Base-by-base conservation (phyloP, 2,113 vertebrate genomes). In the Limnothrissa miodon region DNA sequence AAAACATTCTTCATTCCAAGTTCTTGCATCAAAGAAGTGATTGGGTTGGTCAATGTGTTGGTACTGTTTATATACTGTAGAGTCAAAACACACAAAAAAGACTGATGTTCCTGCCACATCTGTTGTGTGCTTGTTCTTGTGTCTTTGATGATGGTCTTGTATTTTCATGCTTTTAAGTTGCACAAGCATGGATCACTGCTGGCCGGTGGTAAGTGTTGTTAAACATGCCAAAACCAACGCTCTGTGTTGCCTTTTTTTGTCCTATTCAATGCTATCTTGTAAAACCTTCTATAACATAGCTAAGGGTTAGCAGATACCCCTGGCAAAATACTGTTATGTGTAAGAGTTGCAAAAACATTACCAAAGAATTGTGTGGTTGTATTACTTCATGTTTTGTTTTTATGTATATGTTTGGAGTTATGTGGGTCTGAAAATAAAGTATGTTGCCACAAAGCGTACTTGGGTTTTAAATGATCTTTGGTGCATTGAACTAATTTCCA, bases 191-290 rank as follows among this genome's bases (percentile, higher is more conserved):
- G 84, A 19, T 89, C 82, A 83, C 92, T 93, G 93, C 91, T 86
- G 92, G 92, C 83, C 92, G 86, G 92, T 90, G 91, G 82, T 53
- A 46, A 39, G 81, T 44, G 39, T 4, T 81, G 80, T 56, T 83
- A 15, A 80, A 87, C 44, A 5, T 84, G 33, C 79, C 80, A 70
- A 81, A 87, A 84, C 23, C 51, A 15, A 78, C n/a, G 5, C 62
- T 62, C n/a, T 10, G 11, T 70, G 33, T 70, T 66, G 9, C 11
- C 29, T 8, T 59, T 66, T 66, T 9, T 66, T 13, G 29, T 70
- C 33, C 11, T 70, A 70, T 0, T 9, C 51, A 23, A 53, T 21
- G 23, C 51, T 1, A 23, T 0, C 51, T 53, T 23, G 21, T 23
- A 21, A 23, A 23, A 53, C 6, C 19, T 23, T 19, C 51, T 0